A percentile compares a stretch with the other conserved stretches of the same genome.
Evolutionary conservation across 1,140 invertebrate genomes (phyloP).

Genomic region (Fopius arisanus): DNA sequence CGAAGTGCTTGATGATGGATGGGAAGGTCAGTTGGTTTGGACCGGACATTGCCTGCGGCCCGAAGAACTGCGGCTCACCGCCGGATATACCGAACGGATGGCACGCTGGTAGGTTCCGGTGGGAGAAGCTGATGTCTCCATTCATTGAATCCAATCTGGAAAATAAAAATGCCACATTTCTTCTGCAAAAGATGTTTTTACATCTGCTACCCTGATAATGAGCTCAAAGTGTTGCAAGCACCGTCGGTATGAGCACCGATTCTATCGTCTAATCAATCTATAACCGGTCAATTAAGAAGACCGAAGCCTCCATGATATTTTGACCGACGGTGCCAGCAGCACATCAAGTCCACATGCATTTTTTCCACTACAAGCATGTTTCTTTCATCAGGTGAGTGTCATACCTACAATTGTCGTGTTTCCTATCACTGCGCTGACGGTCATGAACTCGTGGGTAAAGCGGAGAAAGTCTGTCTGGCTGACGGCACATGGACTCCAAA

Average conservation of each 20-base stretch:
- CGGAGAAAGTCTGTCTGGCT: slow-evolving; percentile 83
- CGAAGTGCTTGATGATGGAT: slow-evolving; percentile 91
- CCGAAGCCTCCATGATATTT: no score
- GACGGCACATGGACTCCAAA: slow-evolving; percentile 90
- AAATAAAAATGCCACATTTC: no score
- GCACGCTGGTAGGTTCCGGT: slow-evolving; percentile 69
- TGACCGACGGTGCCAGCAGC: no score
- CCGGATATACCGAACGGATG: slow-evolving; percentile 89
- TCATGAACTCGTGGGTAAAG: slow-evolving; percentile 87
- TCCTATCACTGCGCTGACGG: slow-evolving; percentile 92
- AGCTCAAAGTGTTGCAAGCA: no score
- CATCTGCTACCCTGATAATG: no score
- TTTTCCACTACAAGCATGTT: background rate
- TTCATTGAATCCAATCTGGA: no score
- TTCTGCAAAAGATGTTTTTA: no score
- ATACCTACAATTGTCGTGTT: slow-evolving; percentile 90
- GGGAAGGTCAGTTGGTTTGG: slow-evolving; percentile 85
- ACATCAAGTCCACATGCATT: background rate
- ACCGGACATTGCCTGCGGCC: slow-evolving; percentile 93
- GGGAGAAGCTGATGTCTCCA: background rate
- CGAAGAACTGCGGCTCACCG: slow-evolving; percentile 87
- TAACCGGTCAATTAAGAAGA: no score
- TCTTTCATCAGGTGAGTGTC: slow-evolving; percentile 76
- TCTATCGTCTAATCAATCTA: no score
- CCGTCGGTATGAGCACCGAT: no score